Percentiles rank a stretch among this genome's conserved stretches.
Conservation (phyloP, 2,113 vertebrate genomes). For the Lipophrys pholis region DNA sequence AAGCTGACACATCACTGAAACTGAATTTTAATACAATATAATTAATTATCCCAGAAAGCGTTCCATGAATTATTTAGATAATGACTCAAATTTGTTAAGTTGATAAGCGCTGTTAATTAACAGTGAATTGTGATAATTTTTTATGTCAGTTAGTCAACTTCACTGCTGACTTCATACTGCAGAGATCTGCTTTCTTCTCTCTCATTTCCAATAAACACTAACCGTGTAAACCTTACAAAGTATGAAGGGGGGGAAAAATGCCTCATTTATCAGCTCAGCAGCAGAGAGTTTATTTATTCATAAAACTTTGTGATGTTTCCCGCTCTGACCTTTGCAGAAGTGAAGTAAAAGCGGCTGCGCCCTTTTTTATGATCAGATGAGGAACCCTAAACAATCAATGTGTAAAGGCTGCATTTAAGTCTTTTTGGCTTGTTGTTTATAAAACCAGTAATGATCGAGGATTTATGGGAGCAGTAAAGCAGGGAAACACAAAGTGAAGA, state of each 20-base stretch:
- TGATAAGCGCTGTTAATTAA: constrained; percentile 36
- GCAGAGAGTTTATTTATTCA: constrained; percentile 1
- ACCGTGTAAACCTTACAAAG: constrained; percentile 13
- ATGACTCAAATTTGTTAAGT: constrained; percentile 30
- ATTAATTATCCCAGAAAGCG: constrained; percentile 40
- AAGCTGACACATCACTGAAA: constrained; percentile 3
- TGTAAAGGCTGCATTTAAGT: not conserved
- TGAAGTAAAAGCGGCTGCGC: not conserved
- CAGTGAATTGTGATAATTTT: constrained; percentile 1
- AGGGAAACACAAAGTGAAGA: not conserved
- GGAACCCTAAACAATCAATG: not conserved
- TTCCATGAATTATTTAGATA: constrained; percentile 37
- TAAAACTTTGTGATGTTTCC: constrained; percentile 4
- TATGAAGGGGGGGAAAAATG: constrained; percentile 1
- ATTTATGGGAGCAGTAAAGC: not conserved
- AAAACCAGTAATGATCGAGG: not conserved
- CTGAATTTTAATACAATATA: constrained; percentile 35
- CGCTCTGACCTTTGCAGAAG: not conserved
- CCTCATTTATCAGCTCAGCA: constrained; percentile 11
- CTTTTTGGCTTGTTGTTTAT: not conserved
- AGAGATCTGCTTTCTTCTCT: constrained; percentile 2
- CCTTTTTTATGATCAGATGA: not conserved
- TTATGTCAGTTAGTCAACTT: not conserved
- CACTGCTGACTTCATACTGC: not conserved
- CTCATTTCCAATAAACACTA: constrained; percentile 12